A percentile compares a stretch with the other conserved stretches of the same genome.
These are phyloP conservation scores for Orius insidiosus DNA, from an alignment of 1,140 invertebrate genomes.

Conservation along the genomic window DNA sequence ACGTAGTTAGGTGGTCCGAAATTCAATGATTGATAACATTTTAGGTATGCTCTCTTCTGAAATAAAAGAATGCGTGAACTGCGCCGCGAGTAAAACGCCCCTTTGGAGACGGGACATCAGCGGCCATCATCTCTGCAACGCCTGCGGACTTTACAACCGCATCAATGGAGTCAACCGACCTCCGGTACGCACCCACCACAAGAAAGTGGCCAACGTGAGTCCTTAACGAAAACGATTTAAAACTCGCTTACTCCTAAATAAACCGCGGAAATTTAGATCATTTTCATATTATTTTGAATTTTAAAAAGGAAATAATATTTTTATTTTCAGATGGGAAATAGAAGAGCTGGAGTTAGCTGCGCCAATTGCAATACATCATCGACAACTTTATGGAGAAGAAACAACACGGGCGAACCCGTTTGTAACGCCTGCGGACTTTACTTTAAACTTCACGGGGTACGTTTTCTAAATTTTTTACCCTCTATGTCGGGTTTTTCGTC, in stretches of 20 bases:
- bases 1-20: neutral
- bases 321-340: conserved; percentile 43
- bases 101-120: conserved; percentile 76
- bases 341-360: conserved; percentile 60
- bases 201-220: conserved; percentile 24
- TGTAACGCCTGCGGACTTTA: conserved; percentile 86
- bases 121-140: conserved; percentile 80
- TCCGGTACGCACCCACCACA: conserved; percentile 30
- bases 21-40: conserved; percentile 1
- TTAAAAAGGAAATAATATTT: too few species aligned
- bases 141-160: conserved; percentile 67
- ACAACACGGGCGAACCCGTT: conserved; percentile 75
- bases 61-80: conserved; percentile 75
- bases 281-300: too few species aligned
- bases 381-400: conserved; percentile 74
- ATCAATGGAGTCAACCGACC: conserved; percentile 76
- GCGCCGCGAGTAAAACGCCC: conserved; percentile 65
- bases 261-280: too few species aligned
- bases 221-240: neutral
- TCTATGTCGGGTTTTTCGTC: neutral
- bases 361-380: conserved; percentile 74
- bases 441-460: conserved; percentile 75
- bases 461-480: conserved; percentile 21
- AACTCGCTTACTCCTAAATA: too few species aligned
- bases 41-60: neutral